Evolutionary conservation across 2,113 vertebrate genomes (phyloP), one percentile per base, ranked within the genome.

Genomic region (Meles meles): DNA sequence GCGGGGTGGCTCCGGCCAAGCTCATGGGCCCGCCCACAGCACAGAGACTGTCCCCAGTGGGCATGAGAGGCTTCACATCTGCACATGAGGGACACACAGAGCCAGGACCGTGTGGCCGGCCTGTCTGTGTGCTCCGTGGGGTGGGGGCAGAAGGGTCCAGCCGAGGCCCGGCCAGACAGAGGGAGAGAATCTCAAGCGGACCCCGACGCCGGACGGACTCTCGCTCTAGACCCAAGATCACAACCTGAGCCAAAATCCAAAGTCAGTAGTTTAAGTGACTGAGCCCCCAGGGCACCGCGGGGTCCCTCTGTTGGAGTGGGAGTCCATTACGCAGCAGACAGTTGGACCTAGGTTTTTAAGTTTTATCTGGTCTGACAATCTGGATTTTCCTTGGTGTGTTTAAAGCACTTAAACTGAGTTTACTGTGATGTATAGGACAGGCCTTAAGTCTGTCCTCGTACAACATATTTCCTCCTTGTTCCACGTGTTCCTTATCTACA

Each of bases 71-170:
- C 42, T 15, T 76, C 42, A 0, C 1, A 0, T 25, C 37, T 77
- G 42, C 4, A 4, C 72, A 4, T 29, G 8, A 17, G 42, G 74
- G 42, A 31, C 7, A 18, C 27, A 2, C 1, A 0, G 74, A 18
- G 27, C 15, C 0, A 0, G 14, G 44, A 47, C 14, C 0, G 7
- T 17, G 15, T 2, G 13, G 25, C 25, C 0, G 72, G 72, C 13
- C 23, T 15, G 13, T 42, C 37, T 27, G 37, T 74, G 23, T 0
- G 0, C 71, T 14, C 8, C 59, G 25, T 11, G 25, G 10, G 59
- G 10, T 59, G 25, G 59, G 8, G 25, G 57, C 57, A 25, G 57
- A 23, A 59, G 23, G 23, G 57, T 59, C 57, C 9, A 25, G 25
- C 59, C 9, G 59, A 8, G 59, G 59, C 21, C 21, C 3, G 25